Evolutionary conservation across 2,113 vertebrate species (phyloP).

Genomic region (Calidris pugnax): DNA sequence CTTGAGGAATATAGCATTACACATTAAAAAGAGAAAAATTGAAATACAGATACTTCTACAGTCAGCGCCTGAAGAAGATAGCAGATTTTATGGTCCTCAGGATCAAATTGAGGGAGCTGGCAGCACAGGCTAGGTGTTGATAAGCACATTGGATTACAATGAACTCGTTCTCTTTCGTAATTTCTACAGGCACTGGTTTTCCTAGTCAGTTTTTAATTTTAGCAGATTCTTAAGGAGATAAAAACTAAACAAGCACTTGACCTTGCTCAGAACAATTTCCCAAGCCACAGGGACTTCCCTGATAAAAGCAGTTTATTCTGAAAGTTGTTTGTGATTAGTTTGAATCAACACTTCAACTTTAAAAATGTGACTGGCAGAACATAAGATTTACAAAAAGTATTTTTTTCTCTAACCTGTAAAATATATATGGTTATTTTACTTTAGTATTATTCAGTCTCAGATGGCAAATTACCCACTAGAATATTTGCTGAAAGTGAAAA

Average conservation of each 20-base stretch:
- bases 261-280: not conserved
- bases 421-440: not conserved
- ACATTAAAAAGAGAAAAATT: not conserved
- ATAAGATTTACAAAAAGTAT: not conserved
- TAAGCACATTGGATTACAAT: accelerated
- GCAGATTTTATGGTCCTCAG: not conserved
- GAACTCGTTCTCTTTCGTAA: not conserved
- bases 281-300: not conserved
- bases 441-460: not conserved
- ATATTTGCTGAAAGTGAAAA: not conserved
- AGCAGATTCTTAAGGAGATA: not conserved
- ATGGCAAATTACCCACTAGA: not conserved
- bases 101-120: not conserved
- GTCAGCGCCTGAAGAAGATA: not conserved
- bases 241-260: not conserved
- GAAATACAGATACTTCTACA: not conserved
- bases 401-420: not conserved
- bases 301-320: not conserved
- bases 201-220: not conserved
- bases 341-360: not conserved
- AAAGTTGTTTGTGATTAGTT: not conserved
- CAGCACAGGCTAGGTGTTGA: not conserved
- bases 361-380: not conserved
- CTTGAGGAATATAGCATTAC: not conserved
- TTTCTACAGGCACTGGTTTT: not conserved